These are phyloP conservation scores for Calycopis cecrops DNA, from an alignment of 1,140 invertebrate genomes.

Conservation along the genomic window DNA sequence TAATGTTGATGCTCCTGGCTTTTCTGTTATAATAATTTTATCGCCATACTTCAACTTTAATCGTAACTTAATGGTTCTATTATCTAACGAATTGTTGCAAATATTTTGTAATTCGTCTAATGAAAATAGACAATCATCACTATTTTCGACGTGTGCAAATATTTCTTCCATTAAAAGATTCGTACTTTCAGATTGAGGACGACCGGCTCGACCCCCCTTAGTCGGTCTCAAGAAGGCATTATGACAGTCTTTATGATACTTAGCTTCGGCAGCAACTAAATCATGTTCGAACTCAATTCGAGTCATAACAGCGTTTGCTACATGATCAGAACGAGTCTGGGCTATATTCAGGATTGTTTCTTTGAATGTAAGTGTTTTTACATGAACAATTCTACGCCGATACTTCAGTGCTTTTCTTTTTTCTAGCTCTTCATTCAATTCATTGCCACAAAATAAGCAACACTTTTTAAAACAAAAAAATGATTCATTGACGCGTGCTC, in stretches of 20 bases:
- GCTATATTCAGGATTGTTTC: conserved; percentile 25
- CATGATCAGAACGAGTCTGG: conserved; percentile 35
- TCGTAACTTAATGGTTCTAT: conserved; percentile 25
- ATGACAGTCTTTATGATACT: conserved; percentile 41
- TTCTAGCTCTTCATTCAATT: conserved; percentile 31
- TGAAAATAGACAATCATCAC: conserved; percentile 35
- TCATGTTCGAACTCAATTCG: conserved; percentile 38
- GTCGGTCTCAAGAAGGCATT: conserved; percentile 27
- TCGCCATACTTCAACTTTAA: conserved; percentile 30
- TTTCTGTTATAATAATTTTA: conserved; percentile 30
- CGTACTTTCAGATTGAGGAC: conserved; percentile 33
- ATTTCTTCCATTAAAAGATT: conserved; percentile 34
- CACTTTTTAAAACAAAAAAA: conserved; percentile 40
- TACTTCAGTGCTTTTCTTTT: conserved; percentile 21
- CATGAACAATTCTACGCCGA: conserved; percentile 34
- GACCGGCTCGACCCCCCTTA: conserved; percentile 45
- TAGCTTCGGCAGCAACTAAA: conserved; percentile 49
- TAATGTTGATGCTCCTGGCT: conserved; percentile 28
- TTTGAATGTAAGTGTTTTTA: conserved; percentile 33
- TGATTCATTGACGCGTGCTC: conserved; percentile 34
- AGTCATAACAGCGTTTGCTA: conserved; percentile 37
- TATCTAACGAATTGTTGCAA: conserved; percentile 16
- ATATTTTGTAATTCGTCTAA: conserved; percentile 28
- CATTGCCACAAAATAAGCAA: conserved; percentile 42
- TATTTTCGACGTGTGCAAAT: conserved; percentile 31